A percentile compares a stretch with the other conserved stretches of the same genome.
phyloP scores from a whole-genome alignment of 2,113 vertebrate genomes.

The Actenoides lindsayi region DNA sequence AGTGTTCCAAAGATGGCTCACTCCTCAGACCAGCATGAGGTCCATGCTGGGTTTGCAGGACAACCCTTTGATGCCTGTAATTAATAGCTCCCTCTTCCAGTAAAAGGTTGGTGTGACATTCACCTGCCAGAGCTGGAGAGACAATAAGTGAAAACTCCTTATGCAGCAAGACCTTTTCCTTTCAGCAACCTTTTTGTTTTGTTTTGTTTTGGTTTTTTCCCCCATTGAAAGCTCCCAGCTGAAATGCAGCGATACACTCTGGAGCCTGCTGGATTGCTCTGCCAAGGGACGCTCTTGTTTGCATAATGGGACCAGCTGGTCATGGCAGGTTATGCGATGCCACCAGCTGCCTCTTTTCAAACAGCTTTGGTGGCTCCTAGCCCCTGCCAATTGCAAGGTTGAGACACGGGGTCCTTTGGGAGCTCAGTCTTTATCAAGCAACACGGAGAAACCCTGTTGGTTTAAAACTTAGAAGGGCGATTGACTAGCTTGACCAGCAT shows the following conservation, averaged over 20 bases:
- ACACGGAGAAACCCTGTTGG: background rate
- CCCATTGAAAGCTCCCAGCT: background rate
- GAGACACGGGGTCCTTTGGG: conserved; percentile 11
- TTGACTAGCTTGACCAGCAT: background rate
- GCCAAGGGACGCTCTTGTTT: conserved; percentile 23
- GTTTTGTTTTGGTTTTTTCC: background rate
- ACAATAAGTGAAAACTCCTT: background rate
- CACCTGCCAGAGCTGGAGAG: background rate
- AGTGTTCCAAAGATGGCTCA: rapidly evolving
- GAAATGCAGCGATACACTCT: background rate
- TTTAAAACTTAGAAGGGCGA: conserved; percentile 9
- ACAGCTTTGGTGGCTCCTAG: conserved; percentile 5
- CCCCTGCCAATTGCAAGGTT: conserved; percentile 6
- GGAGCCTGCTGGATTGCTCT: background rate
- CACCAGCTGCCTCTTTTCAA: conserved; percentile 44
- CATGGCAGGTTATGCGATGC: conserved; percentile 31
- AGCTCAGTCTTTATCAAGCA: conserved; percentile 19
- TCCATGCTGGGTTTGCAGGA: background rate
- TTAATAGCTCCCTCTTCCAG: background rate
- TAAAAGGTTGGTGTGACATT: background rate
- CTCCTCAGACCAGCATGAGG: background rate
- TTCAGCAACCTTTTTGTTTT: background rate
- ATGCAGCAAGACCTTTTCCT: background rate
- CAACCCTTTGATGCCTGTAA: background rate
- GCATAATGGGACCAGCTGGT: conserved; percentile 55